Conservation (phyloP, 2,113 vertebrate species). For the Ameiurus melas region DNA sequence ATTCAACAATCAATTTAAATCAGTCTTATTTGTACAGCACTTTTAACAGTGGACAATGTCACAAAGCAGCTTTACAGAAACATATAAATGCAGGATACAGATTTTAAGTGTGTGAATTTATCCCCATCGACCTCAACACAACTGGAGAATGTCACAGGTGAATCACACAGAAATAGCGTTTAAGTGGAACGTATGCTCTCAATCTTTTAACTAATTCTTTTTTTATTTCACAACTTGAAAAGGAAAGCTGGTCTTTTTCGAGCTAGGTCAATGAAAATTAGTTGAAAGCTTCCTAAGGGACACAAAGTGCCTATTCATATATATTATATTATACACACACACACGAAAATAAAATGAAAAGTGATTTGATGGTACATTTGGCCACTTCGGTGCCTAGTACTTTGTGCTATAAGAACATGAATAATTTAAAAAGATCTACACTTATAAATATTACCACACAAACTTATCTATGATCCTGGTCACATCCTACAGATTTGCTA, state of each 20-base stretch:
- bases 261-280: not conserved
- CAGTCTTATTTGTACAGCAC: too few species aligned
- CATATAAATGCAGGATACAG: too few species aligned
- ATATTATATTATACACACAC: too few species aligned
- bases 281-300: not conserved
- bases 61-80: too few species aligned
- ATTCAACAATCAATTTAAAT: not conserved
- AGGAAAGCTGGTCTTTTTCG: not conserved
- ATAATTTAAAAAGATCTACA: not conserved
- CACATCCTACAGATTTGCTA: not conserved
- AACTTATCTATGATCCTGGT: not conserved
- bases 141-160: not conserved
- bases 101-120: too few species aligned
- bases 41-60: too few species aligned
- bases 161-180: not conserved
- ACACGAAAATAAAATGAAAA: not conserved
- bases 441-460: not conserved
- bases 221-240: not conserved
- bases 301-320: not conserved
- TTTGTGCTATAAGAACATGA: not conserved
- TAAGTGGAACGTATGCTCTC: not conserved
- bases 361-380: not conserved
- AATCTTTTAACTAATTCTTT: not conserved
- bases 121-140: too few species aligned
- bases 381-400: not conserved